Evolutionary conservation across 1,140 invertebrate genomes (phyloP), one percentile per base, ranked within the genome.

Genomic region (Grapholita molesta): DNA sequence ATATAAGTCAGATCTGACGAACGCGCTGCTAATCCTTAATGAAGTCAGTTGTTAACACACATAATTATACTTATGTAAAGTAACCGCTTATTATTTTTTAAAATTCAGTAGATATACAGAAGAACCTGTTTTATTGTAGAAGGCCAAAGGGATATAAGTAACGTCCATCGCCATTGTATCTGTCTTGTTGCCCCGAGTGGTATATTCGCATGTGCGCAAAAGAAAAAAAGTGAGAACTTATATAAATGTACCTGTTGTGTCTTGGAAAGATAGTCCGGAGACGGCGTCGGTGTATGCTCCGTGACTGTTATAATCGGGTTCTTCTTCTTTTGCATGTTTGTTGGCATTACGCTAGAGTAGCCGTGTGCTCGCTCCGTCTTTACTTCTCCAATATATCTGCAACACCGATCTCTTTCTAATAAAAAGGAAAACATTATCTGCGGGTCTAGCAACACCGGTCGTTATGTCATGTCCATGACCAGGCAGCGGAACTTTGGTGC

Each of bases 261-360:
- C 83, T 94, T 94, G 0, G 87, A 89, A 75, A 96, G 93, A 77
- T 95, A 97, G 80, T 97, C 97, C 0, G 96, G 96, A 1, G 96
- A 97, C 8, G 97, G 96, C 7, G 96, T 95, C 0, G 97, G 97
- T 0, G 97, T 98, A 82, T 99, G 97, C 85, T 98, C 97, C 0
- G 98, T 99, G 0, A 99, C 97, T 1, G 98, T 99, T 53, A 99
- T 99, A 66, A 99, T 98, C 0, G 98, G 98, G 92, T 98, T 98
- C 42, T 92, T 91, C 66, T 92, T 92, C 67, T 91, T 90, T 11
- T 88, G 88, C 9, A 84, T 61, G 53, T 87, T 80, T 0, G 73
- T 55, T 8, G 81, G 86, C 71, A 79, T 82, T 11, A 77, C 73
- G 55, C 52, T 76, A 0, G 73, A 75, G 5, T 72, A 78, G 3